phyloP scores from a whole-genome alignment of 2,113 vertebrate species.

The Astur gentilis region DNA sequence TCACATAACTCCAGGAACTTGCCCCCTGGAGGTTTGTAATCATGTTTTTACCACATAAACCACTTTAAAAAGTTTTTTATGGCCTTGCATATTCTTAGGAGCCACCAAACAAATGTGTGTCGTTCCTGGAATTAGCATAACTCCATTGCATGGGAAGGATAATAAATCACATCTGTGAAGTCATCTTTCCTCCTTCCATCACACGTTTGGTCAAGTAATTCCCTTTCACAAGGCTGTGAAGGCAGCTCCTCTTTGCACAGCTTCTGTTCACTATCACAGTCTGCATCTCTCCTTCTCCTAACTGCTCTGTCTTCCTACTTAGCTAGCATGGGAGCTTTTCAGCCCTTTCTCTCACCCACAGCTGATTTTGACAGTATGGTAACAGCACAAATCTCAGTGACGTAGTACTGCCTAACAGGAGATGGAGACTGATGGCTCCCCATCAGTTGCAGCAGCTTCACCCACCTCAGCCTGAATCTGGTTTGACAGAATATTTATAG shows the following conservation, averaged over 20 bases:
- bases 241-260: background rate
- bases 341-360: background rate
- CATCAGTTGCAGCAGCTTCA: background rate
- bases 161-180: constrained; percentile 6
- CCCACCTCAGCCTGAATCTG: background rate
- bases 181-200: background rate
- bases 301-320: background rate
- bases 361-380: background rate
- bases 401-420: background rate
- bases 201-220: background rate
- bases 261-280: background rate
- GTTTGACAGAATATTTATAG: constrained; percentile 23
- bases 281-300: background rate
- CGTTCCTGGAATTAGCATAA: background rate
- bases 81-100: background rate
- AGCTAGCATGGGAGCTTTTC: background rate
- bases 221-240: background rate
- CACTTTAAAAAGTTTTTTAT: background rate
- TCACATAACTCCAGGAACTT: background rate
- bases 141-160: background rate
- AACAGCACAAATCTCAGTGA: background rate
- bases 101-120: background rate
- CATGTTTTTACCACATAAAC: background rate
- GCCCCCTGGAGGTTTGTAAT: background rate
- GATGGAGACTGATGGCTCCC: constrained; percentile 8